A percentile compares a stretch with the other conserved stretches of the same genome.
Conservation (phyloP, 2,888 invertebrate species). For the Apamea anceps region DNA sequence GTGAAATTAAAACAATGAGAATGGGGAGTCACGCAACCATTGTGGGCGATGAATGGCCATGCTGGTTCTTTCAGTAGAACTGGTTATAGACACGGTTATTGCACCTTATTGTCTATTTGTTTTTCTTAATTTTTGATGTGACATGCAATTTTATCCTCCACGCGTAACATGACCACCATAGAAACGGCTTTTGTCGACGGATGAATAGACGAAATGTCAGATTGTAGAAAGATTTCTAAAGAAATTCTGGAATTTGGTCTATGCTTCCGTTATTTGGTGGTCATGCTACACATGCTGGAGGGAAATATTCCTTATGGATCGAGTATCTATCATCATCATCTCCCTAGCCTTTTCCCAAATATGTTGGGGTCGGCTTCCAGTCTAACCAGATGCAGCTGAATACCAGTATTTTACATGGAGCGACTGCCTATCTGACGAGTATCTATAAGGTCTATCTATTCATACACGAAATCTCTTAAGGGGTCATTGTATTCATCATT, state of each 20-base stretch:
- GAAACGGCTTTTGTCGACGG: neutral
- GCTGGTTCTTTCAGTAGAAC: constrained; percentile 63
- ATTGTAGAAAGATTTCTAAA: neutral
- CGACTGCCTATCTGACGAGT: no score
- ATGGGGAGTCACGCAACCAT: constrained; percentile 74
- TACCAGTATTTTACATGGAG: no score
- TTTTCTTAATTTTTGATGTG: constrained; percentile 32
- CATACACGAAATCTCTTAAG: no score
- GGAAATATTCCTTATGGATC: neutral
- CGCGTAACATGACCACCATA: neutral
- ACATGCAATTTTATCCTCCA: constrained; percentile 20
- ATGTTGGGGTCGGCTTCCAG: no score
- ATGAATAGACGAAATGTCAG: neutral
- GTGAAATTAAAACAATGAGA: constrained; percentile 89
- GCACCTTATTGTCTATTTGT: constrained; percentile 64
- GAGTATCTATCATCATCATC: neutral
- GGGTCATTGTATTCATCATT: no score
- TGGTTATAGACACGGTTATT: constrained; percentile 64
- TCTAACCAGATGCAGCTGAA: no score
- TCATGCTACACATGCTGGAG: neutral
- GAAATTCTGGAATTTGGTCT: neutral
- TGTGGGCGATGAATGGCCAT: constrained; percentile 74
- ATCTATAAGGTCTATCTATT: no score
- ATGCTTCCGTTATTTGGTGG: neutral
- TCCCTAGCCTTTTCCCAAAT: no score